Percentiles rank a stretch among this genome's conserved stretches.
These are phyloP conservation scores for Arenaria interpres DNA, from an alignment of 2,113 vertebrate species.

Conservation along the genomic window DNA sequence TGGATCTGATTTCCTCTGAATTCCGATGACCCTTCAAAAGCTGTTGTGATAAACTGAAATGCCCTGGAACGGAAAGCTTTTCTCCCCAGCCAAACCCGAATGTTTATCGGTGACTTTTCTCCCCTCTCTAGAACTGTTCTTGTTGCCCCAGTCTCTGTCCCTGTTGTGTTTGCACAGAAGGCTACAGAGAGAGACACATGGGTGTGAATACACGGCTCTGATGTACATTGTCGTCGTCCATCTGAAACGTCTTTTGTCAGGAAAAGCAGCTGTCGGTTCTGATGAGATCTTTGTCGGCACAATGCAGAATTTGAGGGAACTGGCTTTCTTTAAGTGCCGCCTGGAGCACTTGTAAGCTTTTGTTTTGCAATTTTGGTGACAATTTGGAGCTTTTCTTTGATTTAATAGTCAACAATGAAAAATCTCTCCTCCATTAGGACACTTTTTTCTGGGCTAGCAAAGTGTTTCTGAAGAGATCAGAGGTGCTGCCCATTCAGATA, in stretches of 20 bases:
- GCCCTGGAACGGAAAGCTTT: neutral
- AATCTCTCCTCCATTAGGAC: neutral
- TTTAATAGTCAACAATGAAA: neutral
- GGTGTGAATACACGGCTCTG: neutral
- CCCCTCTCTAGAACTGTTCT: neutral
- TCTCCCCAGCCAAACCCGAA: neutral
- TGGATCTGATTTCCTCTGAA: neutral
- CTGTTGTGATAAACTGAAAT: neutral
- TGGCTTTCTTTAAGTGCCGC: neutral
- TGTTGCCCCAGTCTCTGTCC: neutral
- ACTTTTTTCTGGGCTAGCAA: neutral
- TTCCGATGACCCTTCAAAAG: neutral
- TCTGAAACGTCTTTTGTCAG: neutral
- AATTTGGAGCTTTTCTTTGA: neutral
- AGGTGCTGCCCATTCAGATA: neutral
- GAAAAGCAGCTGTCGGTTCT: neutral
- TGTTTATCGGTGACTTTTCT: neutral
- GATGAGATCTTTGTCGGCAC: neutral
- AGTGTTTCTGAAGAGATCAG: neutral
- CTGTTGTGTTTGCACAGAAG: neutral
- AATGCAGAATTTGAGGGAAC: neutral
- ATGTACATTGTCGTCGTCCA: rapidly evolving
- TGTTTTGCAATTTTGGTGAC: neutral
- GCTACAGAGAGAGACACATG: neutral
- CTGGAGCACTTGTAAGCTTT: neutral